Conservation (phyloP, 1,140 invertebrate species). For the Saccostrea cuccullata region DNA sequence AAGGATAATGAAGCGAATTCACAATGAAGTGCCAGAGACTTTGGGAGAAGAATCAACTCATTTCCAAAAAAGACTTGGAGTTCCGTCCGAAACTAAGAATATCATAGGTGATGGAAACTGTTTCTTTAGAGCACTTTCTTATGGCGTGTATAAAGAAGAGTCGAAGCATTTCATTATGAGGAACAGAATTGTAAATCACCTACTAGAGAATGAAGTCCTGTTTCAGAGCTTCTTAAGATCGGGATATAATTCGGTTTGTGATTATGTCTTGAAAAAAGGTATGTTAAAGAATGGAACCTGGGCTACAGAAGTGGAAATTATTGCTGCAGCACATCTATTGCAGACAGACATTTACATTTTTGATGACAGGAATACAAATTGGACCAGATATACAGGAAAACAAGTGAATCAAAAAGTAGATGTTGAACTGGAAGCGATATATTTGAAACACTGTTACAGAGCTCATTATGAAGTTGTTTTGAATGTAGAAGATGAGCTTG, state of each 20-base stretch:
- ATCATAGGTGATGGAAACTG: slow-evolving; percentile 40
- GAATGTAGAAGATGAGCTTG: neutral
- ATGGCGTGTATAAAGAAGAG: neutral
- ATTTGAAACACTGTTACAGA: slow-evolving; percentile 20
- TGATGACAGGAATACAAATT: slow-evolving; percentile 10
- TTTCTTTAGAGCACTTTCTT: slow-evolving; percentile 43
- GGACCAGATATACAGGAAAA: slow-evolving; percentile 23
- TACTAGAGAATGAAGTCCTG: neutral
- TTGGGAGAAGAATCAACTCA: neutral
- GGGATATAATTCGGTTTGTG: slow-evolving; percentile 30
- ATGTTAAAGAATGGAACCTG: slow-evolving; percentile 42
- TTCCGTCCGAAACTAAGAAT: slow-evolving; percentile 4
- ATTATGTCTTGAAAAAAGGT: slow-evolving; percentile 40
- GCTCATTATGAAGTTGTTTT: slow-evolving; percentile 37
- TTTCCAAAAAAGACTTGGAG: neutral
- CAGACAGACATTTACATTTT: slow-evolving; percentile 36
- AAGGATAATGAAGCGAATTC: neutral
- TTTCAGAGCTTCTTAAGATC: slow-evolving; percentile 40
- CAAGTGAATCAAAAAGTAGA: neutral
- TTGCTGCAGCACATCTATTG: slow-evolving; percentile 34
- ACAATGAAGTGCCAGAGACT: neutral
- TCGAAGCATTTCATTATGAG: neutral
- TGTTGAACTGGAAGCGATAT: slow-evolving; percentile 12
- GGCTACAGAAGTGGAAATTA: slow-evolving; percentile 50
- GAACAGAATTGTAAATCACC: slow-evolving; percentile 5